Evolutionary conservation across 2,888 invertebrate species (phyloP).

Genomic region (Nomada lathburiana): DNA sequence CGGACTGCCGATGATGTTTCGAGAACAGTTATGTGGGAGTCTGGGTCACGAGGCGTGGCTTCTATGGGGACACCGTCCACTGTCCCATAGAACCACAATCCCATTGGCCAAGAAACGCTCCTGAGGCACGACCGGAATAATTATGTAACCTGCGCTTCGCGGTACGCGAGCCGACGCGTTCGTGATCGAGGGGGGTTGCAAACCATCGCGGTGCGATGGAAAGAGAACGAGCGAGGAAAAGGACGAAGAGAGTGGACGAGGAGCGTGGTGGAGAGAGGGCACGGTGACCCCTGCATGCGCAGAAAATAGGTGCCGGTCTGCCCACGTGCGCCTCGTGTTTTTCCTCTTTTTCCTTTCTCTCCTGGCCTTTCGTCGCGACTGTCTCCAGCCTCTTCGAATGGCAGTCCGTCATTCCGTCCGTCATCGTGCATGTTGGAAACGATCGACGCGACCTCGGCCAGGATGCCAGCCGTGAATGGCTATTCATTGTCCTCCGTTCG

Average conservation of each 20-base stretch:
- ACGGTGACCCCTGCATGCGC: conserved; percentile 56
- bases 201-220: conserved; percentile 21
- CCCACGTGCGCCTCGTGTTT: conserved; percentile 60
- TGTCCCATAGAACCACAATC: conserved; percentile 83
- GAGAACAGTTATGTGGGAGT: conserved; percentile 84
- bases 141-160: conserved; percentile 79
- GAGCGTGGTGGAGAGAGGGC: conserved; percentile 22
- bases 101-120: conserved; percentile 84
- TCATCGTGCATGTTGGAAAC: conserved; percentile 36
- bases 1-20: conserved; percentile 80
- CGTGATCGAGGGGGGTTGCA: conserved; percentile 68
- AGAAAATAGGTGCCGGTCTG: conserved; percentile 59
- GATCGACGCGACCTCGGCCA: conserved; percentile 54
- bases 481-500: conserved; percentile 46
- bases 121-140: conserved; percentile 81
- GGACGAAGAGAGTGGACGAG: background rate
- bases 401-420: conserved; percentile 43
- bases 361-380: conserved; percentile 43
- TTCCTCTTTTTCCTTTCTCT: conserved; percentile 52
- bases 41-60: conserved; percentile 84
- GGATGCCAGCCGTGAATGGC: conserved; percentile 26
- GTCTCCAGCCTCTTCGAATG: conserved; percentile 37
- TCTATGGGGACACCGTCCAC: conserved; percentile 79
- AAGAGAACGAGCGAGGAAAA: background rate
- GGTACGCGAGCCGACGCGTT: conserved; percentile 59